Evolutionary conservation across 2,113 vertebrate species (phyloP).

Genomic region (Riparia riparia): DNA sequence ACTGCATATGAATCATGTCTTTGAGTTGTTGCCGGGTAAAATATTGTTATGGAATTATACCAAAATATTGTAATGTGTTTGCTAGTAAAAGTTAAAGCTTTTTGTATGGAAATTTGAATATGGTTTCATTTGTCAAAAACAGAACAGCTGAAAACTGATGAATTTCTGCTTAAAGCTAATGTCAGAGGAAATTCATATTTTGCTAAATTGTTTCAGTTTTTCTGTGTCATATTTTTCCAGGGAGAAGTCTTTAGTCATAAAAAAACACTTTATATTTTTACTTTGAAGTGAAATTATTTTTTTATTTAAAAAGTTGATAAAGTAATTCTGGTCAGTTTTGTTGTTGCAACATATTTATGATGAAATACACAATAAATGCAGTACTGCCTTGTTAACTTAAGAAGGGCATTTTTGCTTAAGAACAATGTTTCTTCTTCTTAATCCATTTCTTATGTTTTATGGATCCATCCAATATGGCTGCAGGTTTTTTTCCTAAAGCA

Average conservation of each 20-base stretch:
- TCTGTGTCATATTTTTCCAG: background rate
- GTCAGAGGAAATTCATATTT: background rate
- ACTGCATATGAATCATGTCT: background rate
- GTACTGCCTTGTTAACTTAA: background rate
- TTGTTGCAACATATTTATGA: background rate
- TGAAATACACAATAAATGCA: background rate
- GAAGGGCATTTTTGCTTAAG: background rate
- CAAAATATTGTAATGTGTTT: background rate
- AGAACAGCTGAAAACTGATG: background rate
- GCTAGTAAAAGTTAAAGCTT: background rate
- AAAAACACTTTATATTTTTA: background rate
- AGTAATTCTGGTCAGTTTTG: background rate
- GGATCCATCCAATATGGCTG: background rate
- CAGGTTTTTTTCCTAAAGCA: background rate
- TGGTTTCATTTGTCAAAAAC: background rate
- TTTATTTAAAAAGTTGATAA: background rate
- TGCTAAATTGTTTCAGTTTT: background rate
- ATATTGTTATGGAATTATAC: background rate
- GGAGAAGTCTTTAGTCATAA: background rate
- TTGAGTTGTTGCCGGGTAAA: conserved; percentile 16
- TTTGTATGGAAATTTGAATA: background rate
- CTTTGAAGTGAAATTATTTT: background rate
- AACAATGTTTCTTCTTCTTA: background rate
- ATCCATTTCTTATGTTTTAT: background rate
- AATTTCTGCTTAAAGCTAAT: background rate